Evolutionary conservation across 1,140 invertebrate genomes (phyloP).

Genomic region (Apis laboriosa): DNA sequence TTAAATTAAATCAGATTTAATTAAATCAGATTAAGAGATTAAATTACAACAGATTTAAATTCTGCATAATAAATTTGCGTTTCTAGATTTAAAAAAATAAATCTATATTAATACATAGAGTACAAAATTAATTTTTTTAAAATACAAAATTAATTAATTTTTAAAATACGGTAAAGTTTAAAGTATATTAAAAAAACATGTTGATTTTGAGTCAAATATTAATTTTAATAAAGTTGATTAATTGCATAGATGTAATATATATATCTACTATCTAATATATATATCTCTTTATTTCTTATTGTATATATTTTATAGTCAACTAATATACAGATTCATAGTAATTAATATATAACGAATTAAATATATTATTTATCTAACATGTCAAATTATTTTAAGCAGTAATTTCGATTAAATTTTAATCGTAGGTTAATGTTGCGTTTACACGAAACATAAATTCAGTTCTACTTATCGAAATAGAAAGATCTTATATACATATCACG

Average conservation of each 20-base stretch:
- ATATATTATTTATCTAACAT: neutral
- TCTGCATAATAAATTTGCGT: too few relatives aligned
- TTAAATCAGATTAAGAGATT: too few relatives aligned
- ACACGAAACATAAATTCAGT: neutral
- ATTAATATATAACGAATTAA: neutral
- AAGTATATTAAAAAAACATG: neutral
- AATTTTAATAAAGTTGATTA: too few relatives aligned
- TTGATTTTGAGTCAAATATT: neutral
- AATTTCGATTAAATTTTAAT: slow-evolving; percentile 9
- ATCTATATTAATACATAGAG: neutral
- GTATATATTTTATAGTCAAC: too few relatives aligned
- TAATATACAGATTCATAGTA: neutral
- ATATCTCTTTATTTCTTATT: neutral
- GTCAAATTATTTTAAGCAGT: neutral
- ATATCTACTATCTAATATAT: too few relatives aligned
- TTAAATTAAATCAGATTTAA: too few relatives aligned
- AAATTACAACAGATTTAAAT: too few relatives aligned
- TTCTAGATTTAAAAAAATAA: neutral
- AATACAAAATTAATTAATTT: too few relatives aligned
- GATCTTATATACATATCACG: neutral
- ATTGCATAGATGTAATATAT: neutral
- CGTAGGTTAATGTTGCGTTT: neutral
- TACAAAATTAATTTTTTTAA: too few relatives aligned
- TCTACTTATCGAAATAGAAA: neutral
- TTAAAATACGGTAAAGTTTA: too few relatives aligned